Evolutionary conservation across 2,888 invertebrate species (phyloP).

Genomic region (Philereme vetulata): DNA sequence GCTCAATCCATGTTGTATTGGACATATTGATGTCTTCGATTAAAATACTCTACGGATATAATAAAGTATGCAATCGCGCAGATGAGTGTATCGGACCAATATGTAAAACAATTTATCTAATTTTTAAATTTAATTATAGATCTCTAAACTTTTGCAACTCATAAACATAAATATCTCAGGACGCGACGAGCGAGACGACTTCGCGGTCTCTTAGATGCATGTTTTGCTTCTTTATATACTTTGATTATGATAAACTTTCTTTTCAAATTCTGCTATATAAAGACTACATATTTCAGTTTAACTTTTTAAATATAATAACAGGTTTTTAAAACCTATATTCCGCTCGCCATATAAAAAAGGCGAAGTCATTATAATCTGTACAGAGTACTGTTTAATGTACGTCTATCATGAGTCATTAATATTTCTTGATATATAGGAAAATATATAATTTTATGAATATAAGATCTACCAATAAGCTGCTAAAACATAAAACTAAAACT

Average conservation of each 20-base stretch:
- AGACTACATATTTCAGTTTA: slow-evolving; percentile 1
- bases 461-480: slow-evolving; percentile 16
- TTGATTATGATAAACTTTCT: slow-evolving; percentile 25
- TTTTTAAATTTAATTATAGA: slow-evolving; percentile 20
- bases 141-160: slow-evolving; percentile 11
- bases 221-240: slow-evolving; percentile 33
- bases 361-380: not conserved
- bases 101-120: slow-evolving; percentile 12
- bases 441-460: not conserved
- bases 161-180: slow-evolving; percentile 33
- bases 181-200: slow-evolving; percentile 21
- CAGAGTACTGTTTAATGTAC: not conserved
- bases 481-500: slow-evolving; percentile 43
- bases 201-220: slow-evolving; percentile 27
- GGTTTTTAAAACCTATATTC: not conserved
- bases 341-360: not conserved
- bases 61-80: not conserved
- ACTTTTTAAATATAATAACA: slow-evolving; percentile 1
- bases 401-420: not conserved
- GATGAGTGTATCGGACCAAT: slow-evolving; percentile 3
- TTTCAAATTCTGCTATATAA: slow-evolving; percentile 7
- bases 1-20: slow-evolving; percentile 12
- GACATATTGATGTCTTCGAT: slow-evolving; percentile 5
- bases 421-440: not conserved
- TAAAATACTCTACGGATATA: not conserved